phyloP scores from a whole-genome alignment of 2,888 invertebrate species.

The Watsonalla cultraria region DNA sequence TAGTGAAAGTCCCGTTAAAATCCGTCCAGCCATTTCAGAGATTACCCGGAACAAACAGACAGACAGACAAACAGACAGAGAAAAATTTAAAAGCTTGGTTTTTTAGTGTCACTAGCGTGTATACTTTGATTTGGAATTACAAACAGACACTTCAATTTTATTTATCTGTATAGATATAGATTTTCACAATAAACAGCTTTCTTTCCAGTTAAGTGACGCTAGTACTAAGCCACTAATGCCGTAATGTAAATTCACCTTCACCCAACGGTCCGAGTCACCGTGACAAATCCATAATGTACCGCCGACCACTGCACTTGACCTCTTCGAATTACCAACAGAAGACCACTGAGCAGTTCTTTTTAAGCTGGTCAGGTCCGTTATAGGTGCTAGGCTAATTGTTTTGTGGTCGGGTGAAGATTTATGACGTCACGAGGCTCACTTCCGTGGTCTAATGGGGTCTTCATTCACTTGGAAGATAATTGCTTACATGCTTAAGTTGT shows the following conservation, averaged over 20 bases:
- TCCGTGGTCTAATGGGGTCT: constrained; percentile 25
- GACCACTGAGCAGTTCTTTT: constrained; percentile 15
- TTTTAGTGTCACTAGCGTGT: too few species aligned
- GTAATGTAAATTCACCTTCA: constrained; percentile 26
- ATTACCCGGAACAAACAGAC: too few species aligned
- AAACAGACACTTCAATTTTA: too few species aligned
- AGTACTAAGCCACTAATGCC: neutral
- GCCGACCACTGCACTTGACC: constrained; percentile 36
- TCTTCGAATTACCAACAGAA: constrained; percentile 11
- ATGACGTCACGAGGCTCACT: constrained; percentile 53
- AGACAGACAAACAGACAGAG: too few species aligned
- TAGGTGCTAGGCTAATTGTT: constrained; percentile 64
- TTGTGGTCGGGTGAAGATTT: constrained; percentile 47
- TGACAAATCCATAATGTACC: constrained; percentile 61
- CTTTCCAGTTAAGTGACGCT: neutral
- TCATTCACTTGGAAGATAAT: constrained; percentile 13
- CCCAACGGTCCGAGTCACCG: constrained; percentile 39
- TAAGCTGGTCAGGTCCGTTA: constrained; percentile 32
- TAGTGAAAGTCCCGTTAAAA: too few species aligned
- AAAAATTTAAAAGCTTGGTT: too few species aligned
- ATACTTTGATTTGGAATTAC: too few species aligned
- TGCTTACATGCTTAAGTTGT: constrained; percentile 3
- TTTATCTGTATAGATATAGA: too few species aligned
- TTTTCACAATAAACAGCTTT: too few species aligned
- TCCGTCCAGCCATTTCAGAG: too few species aligned